These are phyloP conservation scores for Frieseomelitta varia DNA, from an alignment of 1,140 invertebrate species.

Conservation along the genomic window DNA sequence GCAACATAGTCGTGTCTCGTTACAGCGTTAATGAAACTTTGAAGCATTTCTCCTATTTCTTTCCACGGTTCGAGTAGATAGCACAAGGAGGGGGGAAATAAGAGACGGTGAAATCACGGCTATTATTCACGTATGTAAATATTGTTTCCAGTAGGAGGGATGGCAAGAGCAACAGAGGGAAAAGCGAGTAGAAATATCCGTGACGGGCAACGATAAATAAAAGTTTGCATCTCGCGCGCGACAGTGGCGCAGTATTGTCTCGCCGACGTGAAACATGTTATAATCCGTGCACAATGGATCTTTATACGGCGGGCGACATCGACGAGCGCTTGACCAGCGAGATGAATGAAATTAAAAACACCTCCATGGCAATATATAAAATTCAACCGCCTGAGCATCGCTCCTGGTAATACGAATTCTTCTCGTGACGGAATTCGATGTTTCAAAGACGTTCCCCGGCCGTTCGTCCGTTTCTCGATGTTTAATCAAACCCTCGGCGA, in stretches of 20 bases:
- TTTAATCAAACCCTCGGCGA: neutral
- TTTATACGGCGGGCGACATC: neutral
- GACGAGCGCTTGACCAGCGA: neutral
- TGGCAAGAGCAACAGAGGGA: neutral
- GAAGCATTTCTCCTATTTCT: no score
- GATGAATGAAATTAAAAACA: conserved; percentile 18
- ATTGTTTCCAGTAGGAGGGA: conserved; percentile 17
- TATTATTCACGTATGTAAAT: conserved; percentile 45
- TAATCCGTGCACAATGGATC: conserved; percentile 2
- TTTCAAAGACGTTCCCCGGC: neutral
- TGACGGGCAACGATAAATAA: conserved; percentile 39
- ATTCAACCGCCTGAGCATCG: neutral
- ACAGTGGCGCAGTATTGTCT: conserved; percentile 5
- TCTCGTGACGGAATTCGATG: neutral
- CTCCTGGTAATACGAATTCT: neutral
- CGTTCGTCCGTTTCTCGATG: no score
- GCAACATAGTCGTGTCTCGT: no score
- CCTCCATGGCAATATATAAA: neutral
- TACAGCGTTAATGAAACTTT: no score
- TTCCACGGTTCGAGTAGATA: no score
- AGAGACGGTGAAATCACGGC: neutral
- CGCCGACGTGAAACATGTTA: neutral
- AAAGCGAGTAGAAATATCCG: neutral
- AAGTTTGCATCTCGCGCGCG: conserved; percentile 17
- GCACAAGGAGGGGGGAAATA: conserved; percentile 13